phyloP scores from a whole-genome alignment of 2,113 vertebrate genomes.

The Puntigrus tetrazona region DNA sequence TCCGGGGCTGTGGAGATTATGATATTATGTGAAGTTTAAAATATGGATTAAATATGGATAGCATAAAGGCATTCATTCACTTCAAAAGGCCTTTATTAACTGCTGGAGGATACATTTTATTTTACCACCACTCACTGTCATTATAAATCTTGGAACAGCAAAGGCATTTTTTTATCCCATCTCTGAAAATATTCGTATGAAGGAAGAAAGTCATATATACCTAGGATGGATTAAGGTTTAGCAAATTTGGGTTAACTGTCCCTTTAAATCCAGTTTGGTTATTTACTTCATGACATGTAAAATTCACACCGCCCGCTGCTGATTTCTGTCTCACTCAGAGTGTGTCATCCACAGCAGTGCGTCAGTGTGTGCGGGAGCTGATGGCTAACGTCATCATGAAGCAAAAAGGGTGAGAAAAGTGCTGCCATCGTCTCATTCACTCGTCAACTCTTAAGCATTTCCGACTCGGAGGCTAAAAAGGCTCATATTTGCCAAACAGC shows the following conservation, averaged over 20 bases:
- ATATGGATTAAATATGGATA: too few relatives aligned
- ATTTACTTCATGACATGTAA: not conserved
- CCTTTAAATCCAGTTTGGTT: not conserved
- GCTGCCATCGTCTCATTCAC: not conserved
- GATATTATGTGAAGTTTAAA: too few relatives aligned
- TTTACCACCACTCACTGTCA: too few relatives aligned
- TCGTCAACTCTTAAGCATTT: not conserved
- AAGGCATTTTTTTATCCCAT: too few relatives aligned
- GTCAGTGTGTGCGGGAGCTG: slow-evolving; percentile 22
- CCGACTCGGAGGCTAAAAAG: not conserved
- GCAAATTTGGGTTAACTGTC: too few relatives aligned
- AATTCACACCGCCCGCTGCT: not conserved
- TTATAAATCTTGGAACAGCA: too few relatives aligned
- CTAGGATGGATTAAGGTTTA: too few relatives aligned
- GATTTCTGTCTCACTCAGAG: slow-evolving; percentile 3
- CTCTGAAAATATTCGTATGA: too few relatives aligned
- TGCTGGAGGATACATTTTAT: too few relatives aligned
- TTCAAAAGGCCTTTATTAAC: too few relatives aligned
- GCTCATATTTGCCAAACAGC: not conserved
- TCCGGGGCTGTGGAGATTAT: too few relatives aligned
- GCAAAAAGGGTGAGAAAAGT: slow-evolving; percentile 19
- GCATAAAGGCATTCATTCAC: not conserved
- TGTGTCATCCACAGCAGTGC: slow-evolving; percentile 36
- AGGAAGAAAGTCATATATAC: too few relatives aligned
- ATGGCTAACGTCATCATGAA: slow-evolving; percentile 21